Base-by-base conservation (phyloP, 1,140 invertebrate species). In the Coptotermes formosanus region DNA sequence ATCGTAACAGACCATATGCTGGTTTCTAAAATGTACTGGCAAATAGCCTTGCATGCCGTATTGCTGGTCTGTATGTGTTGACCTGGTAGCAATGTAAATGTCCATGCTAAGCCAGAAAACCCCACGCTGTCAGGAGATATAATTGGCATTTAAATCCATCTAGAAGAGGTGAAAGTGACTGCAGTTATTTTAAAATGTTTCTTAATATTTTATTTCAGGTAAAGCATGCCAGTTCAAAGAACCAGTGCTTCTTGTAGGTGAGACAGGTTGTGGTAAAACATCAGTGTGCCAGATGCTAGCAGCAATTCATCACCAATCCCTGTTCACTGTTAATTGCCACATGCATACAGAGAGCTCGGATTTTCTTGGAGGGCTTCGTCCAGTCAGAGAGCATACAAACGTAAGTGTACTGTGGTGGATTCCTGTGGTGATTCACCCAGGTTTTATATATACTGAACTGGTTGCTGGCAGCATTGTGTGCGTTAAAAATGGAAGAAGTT, bases 211-310 rank as follows among this genome's bases (percentile, higher is more conserved):
- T 84, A 83, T 88, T 87, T 69, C 44, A 90, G 90, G 89, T 48
- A 97, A 99, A 91, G 96, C 98, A 0, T 94, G 98, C 87, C 93
- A 95, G 88, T 99, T 98, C 88, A 94, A 96, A 88, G 99, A 99
- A 90, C 98, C 99, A 0, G 95, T 99, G 6, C 91, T 99, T 19
- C 91, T 99, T 38, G 97, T 99, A 16, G 99, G 99, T 82, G 98
- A 99, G 90, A 99, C 99, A 44, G 99, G 99, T 0, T 98, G 98
- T 91, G 99, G 99, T 0, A 99, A 99, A 93, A 99, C 99, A 0
- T 99, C 98, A 0, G 94, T 99, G 32, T 99, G 98, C 89, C 97
- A 99, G 91, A 90, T 99, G 44, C 93, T 97, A 83, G 95, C 97
- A 30, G 91, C 92, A 44, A 90, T 97, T 59, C 93, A 93, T 82